Percentiles rank a stretch among this genome's conserved stretches.
phyloP scores from a whole-genome alignment of 2,888 invertebrate species.

The Cremastinae sp. region DNA sequence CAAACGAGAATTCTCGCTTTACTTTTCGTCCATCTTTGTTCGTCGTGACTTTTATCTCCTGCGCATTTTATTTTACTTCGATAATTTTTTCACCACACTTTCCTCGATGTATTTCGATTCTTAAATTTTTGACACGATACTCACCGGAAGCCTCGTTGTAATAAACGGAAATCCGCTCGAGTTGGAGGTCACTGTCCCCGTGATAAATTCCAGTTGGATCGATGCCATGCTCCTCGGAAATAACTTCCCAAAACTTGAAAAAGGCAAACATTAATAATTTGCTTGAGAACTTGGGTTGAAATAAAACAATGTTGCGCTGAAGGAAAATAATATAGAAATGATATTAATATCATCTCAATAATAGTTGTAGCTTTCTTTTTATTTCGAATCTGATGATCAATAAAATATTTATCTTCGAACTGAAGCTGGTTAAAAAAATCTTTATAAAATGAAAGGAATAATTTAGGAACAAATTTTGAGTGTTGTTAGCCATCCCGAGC shows the following conservation, averaged over 20 bases:
- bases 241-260: slow-evolving; percentile 95
- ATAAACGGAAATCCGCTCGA: slow-evolving; percentile 86
- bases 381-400: too few species aligned
- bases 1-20: not conserved
- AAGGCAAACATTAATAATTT: slow-evolving; percentile 26
- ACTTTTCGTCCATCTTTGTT: not conserved
- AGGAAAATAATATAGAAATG: too few species aligned
- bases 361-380: too few species aligned
- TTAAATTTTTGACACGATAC: slow-evolving; percentile 30
- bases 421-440: too few species aligned
- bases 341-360: too few species aligned
- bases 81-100: not conserved
- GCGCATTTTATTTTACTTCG: not conserved
- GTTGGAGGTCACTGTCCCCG: slow-evolving; percentile 84
- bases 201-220: slow-evolving; percentile 84
- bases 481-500: too few species aligned
- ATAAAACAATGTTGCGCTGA: too few species aligned
- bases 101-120: not conserved
- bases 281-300: too few species aligned
- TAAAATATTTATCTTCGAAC: too few species aligned
- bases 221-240: slow-evolving; percentile 93
- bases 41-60: slow-evolving; percentile 3
- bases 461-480: too few species aligned
- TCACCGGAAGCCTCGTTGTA: slow-evolving; percentile 84
- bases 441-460: too few species aligned